These are phyloP conservation scores for Drosophila erecta DNA, from an alignment of 1,140 invertebrate species.

Conservation along the genomic window DNA sequence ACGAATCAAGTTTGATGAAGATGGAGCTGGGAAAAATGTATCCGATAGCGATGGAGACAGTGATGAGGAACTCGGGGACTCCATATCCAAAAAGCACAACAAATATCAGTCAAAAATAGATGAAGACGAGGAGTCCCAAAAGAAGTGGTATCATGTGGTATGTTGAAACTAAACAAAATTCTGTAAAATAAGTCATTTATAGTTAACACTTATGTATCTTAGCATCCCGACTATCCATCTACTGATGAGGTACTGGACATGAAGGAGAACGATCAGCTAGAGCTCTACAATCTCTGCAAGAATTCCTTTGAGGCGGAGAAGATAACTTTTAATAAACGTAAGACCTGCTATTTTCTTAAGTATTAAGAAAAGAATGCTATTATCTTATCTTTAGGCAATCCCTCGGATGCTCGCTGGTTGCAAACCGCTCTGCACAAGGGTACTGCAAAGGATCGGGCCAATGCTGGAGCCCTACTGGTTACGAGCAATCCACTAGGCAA, in stretches of 20 bases:
- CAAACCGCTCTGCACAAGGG: slow-evolving; percentile 90
- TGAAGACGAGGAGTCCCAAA: slow-evolving; percentile 59
- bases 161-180: background rate
- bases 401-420: slow-evolving; percentile 87
- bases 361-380: background rate
- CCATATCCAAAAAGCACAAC: slow-evolving; percentile 28
- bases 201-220: background rate
- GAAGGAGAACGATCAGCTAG: slow-evolving; percentile 79
- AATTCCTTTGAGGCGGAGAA: slow-evolving; percentile 71
- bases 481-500: slow-evolving; percentile 92
- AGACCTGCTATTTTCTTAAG: background rate
- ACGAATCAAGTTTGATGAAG: slow-evolving; percentile 70
- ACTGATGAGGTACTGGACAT: slow-evolving; percentile 77
- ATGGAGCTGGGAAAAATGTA: slow-evolving; percentile 37
- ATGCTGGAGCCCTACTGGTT: slow-evolving; percentile 90
- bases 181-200: too few species aligned
- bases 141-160: slow-evolving; percentile 83
- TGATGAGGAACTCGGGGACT: slow-evolving; percentile 29
- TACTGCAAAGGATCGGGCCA: slow-evolving; percentile 91
- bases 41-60: slow-evolving; percentile 49
- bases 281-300: slow-evolving; percentile 74
- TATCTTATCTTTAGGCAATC: slow-evolving; percentile 63
- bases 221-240: slow-evolving; percentile 72
- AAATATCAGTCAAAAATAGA: slow-evolving; percentile 54
- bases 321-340: slow-evolving; percentile 63